phyloP scores from a whole-genome alignment of 2,797 vertebrate species.

The Presbytis comata region DNA sequence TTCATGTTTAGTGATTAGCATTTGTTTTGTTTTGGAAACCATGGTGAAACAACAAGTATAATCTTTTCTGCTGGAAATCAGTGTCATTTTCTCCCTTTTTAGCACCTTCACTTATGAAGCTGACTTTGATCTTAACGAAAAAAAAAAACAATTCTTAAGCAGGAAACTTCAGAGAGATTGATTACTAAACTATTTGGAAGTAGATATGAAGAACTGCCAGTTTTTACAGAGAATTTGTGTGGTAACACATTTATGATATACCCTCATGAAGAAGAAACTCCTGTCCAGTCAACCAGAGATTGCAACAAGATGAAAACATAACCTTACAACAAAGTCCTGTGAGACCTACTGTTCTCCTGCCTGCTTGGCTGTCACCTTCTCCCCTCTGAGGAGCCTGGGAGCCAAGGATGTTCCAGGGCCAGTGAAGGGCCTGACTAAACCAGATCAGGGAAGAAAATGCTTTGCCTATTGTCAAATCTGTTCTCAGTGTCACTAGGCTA shows the following conservation, averaged over 20 bases:
- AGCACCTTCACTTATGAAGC: background rate
- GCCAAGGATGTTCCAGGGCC: background rate
- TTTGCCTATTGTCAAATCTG: background rate
- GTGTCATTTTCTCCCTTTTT: background rate
- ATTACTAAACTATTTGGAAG: constrained; percentile 32
- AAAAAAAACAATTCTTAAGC: background rate
- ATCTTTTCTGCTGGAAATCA: background rate
- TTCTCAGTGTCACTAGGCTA: background rate
- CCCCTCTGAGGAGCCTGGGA: background rate
- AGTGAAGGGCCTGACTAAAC: background rate
- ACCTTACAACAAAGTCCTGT: background rate
- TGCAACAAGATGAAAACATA: constrained; percentile 38
- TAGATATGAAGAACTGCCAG: background rate
- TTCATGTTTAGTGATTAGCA: background rate
- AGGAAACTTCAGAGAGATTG: background rate
- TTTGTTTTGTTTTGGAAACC: background rate
- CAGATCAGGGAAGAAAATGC: background rate
- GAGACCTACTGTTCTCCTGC: background rate
- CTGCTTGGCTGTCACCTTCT: background rate
- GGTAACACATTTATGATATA: background rate
- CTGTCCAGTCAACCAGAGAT: background rate
- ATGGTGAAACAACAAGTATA: background rate
- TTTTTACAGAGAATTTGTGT: background rate
- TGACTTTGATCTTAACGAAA: constrained; percentile 31
- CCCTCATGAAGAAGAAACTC: background rate